Percentiles rank a stretch among this genome's conserved stretches.
Conservation (phyloP, 2,113 vertebrate species). For the Egretta garzetta region DNA sequence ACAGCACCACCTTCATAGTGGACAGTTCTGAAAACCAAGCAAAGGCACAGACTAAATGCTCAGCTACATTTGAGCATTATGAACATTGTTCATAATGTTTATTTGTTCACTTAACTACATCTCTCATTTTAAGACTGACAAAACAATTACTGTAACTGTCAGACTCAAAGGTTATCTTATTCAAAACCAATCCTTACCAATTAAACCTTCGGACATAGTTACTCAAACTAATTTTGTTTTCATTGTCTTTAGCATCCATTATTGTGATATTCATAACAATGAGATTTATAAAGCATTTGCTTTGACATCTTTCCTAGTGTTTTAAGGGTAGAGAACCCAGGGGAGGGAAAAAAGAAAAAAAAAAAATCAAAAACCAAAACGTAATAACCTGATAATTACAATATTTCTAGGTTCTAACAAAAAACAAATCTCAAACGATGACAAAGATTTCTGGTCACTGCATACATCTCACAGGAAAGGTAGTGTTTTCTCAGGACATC, state of each 20-base stretch:
- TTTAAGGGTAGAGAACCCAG: background rate
- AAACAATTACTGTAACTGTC: background rate
- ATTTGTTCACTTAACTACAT: background rate
- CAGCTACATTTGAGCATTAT: background rate
- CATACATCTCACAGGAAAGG: background rate
- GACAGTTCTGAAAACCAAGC: slow-evolving; percentile 82
- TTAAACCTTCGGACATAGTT: background rate
- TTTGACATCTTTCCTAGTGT: background rate
- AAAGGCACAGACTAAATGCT: background rate
- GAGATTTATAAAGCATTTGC: background rate
- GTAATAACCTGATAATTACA: background rate
- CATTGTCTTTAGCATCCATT: background rate
- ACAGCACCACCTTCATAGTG: slow-evolving; percentile 96
- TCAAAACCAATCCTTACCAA: background rate
- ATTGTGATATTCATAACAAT: background rate
- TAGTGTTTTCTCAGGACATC: background rate
- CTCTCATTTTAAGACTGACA: background rate
- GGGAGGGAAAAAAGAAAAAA: too few relatives aligned
- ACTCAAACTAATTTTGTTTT: background rate
- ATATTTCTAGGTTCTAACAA: background rate
- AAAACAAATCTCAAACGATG: background rate
- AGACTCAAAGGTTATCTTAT: background rate
- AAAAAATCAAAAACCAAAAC: background rate
- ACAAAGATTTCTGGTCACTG: background rate
- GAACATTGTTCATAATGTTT: background rate